These are phyloP conservation scores for Erebia ligea DNA, from an alignment of 2,888 invertebrate species.

Conservation along the genomic window DNA sequence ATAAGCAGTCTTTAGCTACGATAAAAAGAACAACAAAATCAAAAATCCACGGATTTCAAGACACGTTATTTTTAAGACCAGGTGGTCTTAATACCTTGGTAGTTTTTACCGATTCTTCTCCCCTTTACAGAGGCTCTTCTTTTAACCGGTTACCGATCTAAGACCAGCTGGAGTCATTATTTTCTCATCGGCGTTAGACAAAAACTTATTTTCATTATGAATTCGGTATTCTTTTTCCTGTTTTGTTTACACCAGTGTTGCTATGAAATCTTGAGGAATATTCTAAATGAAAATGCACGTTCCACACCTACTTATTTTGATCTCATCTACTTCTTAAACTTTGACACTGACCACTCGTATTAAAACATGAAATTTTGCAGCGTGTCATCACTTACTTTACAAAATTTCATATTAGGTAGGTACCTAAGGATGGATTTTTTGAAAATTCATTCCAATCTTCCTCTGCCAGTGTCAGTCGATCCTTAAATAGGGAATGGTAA, in stretches of 20 bases:
- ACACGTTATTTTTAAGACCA: background rate
- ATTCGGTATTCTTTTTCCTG: constrained; percentile 11
- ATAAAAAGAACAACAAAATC: background rate
- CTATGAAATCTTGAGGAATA: constrained; percentile 6
- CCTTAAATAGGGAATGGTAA: too few species aligned
- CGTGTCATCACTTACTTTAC: too few species aligned
- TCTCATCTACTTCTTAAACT: too few species aligned
- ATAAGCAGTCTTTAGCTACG: too few species aligned
- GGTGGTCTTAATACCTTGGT: background rate
- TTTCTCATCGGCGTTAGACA: constrained; percentile 43
- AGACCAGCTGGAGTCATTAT: constrained; percentile 42
- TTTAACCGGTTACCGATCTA: constrained; percentile 34
- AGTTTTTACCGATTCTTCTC: background rate
- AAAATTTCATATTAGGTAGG: too few species aligned
- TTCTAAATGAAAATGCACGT: background rate
- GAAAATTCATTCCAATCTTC: too few species aligned
- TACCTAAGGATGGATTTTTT: too few species aligned
- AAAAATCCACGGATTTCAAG: background rate
- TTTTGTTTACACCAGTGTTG: constrained; percentile 12
- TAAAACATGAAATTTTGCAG: too few species aligned
- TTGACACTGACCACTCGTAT: too few species aligned
- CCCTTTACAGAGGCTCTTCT: background rate
- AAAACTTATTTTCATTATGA: constrained; percentile 38
- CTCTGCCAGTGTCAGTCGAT: too few species aligned
- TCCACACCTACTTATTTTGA: background rate